Evolutionary conservation across 2,797 vertebrate genomes (phyloP).

Genomic region (Danio aesculapii): DNA sequence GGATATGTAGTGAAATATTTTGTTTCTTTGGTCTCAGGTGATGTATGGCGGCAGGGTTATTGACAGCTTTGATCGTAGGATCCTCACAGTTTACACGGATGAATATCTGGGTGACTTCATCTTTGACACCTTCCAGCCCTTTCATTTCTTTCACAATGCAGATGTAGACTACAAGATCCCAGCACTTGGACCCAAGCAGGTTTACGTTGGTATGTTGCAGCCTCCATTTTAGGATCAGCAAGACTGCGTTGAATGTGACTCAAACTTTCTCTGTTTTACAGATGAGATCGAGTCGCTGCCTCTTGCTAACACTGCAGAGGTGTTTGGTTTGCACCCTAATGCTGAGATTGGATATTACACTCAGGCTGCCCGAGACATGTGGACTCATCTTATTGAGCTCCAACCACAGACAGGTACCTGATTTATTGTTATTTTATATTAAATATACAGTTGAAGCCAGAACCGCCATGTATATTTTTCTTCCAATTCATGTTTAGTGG

Average conservation of each 20-base stretch:
- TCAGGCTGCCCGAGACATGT: slow-evolving; percentile 88
- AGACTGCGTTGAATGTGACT: slow-evolving; percentile 4
- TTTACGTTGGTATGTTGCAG: slow-evolving; percentile 85
- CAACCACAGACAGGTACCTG: slow-evolving; percentile 91
- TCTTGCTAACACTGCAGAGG: slow-evolving; percentile 89
- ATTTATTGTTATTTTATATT: not conserved
- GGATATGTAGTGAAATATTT: slow-evolving; percentile 8
- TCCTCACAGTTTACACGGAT: slow-evolving; percentile 92
- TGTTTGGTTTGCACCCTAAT: slow-evolving; percentile 91
- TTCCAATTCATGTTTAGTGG: too few relatives aligned
- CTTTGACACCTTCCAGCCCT: slow-evolving; percentile 89
- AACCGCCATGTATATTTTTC: too few relatives aligned
- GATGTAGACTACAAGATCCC: slow-evolving; percentile 91
- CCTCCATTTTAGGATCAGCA: not conserved
- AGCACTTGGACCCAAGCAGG: slow-evolving; percentile 75
- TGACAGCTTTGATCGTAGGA: slow-evolving; percentile 95
- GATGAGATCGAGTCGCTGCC: slow-evolving; percentile 86
- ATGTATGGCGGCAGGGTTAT: slow-evolving; percentile 95
- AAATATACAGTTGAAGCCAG: too few relatives aligned
- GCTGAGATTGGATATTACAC: slow-evolving; percentile 96
- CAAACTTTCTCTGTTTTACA: slow-evolving; percentile 23
- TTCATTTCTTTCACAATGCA: slow-evolving; percentile 89
- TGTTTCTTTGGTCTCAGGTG: slow-evolving; percentile 79
- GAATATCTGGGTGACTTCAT: slow-evolving; percentile 97
- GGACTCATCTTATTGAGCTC: slow-evolving; percentile 90